These are phyloP conservation scores for Tachina fera DNA, from an alignment of 2,888 invertebrate genomes.

Conservation along the genomic window DNA sequence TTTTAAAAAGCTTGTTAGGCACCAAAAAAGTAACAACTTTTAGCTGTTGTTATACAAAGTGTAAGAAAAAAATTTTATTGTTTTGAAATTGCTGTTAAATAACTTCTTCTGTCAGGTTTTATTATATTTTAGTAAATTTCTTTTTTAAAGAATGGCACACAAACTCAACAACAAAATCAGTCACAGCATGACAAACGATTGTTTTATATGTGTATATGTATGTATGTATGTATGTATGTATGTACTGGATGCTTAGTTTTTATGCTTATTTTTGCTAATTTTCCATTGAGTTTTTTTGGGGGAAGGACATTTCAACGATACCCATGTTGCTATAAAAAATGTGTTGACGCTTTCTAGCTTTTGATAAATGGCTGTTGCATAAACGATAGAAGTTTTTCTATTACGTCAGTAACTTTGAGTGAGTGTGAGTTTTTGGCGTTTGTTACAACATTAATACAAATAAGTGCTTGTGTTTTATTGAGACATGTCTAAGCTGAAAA, in stretches of 20 bases:
- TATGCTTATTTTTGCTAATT: not conserved
- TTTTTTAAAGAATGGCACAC: not conserved
- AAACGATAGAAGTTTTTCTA: not conserved
- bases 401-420: not conserved
- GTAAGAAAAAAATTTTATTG: not conserved
- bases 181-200: not conserved
- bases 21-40: not conserved
- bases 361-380: conserved; percentile 35
- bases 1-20: not conserved
- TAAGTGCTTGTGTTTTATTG: not conserved
- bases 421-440: not conserved
- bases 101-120: conserved; percentile 51
- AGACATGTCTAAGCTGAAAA: not conserved
- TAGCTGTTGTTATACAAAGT: not conserved
- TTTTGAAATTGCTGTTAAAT: conserved; percentile 35
- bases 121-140: conserved; percentile 31
- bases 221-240: not conserved
- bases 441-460: not conserved
- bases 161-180: not conserved
- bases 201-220: not conserved
- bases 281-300: not conserved
- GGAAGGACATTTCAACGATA: not conserved
- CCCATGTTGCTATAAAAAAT: not conserved
- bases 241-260: conserved; percentile 11
- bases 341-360: conserved; percentile 7